Conservation (phyloP, 2,797 vertebrate species). For the Mus minutoides region DNA sequence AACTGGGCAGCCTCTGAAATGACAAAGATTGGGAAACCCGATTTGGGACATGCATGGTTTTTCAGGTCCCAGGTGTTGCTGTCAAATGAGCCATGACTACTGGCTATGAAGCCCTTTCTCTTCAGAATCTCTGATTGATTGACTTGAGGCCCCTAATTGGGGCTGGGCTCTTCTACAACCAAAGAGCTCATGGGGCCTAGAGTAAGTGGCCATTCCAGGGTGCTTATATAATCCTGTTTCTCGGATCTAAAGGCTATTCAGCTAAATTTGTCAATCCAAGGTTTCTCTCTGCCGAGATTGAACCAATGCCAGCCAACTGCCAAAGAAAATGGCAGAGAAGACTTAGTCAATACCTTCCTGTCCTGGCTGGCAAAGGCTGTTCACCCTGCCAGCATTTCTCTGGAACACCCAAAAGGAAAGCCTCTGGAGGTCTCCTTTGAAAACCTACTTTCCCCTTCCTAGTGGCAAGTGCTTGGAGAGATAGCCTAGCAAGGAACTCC, state of each 20-base stretch:
- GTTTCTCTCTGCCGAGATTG: constrained; percentile 55
- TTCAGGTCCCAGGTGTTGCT: not conserved
- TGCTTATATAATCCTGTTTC: constrained; percentile 53
- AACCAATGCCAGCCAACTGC: constrained; percentile 13
- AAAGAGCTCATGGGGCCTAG: not conserved
- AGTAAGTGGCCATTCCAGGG: not conserved
- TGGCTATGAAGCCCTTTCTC: not conserved
- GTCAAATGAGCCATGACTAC: constrained; percentile 26
- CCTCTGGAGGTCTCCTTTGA: constrained; percentile 7
- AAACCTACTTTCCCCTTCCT: constrained; percentile 17
- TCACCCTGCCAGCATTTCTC: constrained; percentile 48
- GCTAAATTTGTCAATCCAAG: constrained; percentile 59
- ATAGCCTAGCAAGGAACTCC: not conserved
- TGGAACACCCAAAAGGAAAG: constrained; percentile 42
- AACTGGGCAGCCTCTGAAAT: constrained; percentile 36
- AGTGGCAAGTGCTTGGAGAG: constrained; percentile 15
- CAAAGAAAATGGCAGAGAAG: not conserved
- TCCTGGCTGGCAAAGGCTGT: not conserved
- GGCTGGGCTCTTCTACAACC: not conserved
- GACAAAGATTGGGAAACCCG: constrained; percentile 8
- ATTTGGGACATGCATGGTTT: not conserved
- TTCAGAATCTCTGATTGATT: not conserved
- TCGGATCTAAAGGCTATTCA: constrained; percentile 59
- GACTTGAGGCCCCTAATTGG: not conserved
- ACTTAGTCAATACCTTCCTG: constrained; percentile 17